Percentiles rank a stretch among this genome's conserved stretches.
These are phyloP conservation scores for Nansenia antarctica DNA, from an alignment of 2,113 vertebrate genomes.

Conservation along the genomic window DNA sequence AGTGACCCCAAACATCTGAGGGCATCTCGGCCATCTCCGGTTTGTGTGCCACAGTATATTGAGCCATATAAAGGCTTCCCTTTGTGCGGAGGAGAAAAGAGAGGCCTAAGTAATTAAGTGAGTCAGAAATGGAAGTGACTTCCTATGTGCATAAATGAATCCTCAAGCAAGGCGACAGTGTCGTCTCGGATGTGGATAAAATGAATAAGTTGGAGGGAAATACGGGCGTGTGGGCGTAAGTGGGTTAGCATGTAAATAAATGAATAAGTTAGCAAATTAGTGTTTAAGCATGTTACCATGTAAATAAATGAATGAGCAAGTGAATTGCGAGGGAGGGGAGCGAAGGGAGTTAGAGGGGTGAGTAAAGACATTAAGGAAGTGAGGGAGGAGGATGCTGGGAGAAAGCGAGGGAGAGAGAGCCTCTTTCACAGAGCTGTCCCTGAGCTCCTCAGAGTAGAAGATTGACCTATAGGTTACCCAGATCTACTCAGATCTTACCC, in stretches of 20 bases:
- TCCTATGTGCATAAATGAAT: constrained; percentile 71
- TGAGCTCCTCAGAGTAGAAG: too few species aligned
- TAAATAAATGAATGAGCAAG: constrained; percentile 65
- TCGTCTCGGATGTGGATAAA: constrained; percentile 72
- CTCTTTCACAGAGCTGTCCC: background rate
- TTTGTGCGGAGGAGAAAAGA: constrained; percentile 53
- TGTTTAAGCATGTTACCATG: constrained; percentile 76
- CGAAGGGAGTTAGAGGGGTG: constrained; percentile 40
- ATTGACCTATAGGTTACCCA: too few species aligned
- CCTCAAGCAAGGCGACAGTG: constrained; percentile 59
- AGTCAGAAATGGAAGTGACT: constrained; percentile 60
- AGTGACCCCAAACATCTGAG: constrained; percentile 63
- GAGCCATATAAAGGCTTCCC: constrained; percentile 40
- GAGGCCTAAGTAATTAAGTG: constrained; percentile 62
- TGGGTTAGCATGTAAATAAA: constrained; percentile 80
- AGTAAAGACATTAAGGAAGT: constrained; percentile 50
- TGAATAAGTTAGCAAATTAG: constrained; percentile 72
- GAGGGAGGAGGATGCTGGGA: constrained; percentile 36
- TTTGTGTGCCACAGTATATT: constrained; percentile 54
- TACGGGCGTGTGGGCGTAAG: constrained; percentile 67
- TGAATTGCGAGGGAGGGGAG: constrained; percentile 53
- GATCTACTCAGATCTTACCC: too few species aligned
- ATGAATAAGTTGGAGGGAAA: constrained; percentile 65
- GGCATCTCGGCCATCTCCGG: constrained; percentile 66
- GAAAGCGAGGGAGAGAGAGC: constrained; percentile 25